These are phyloP conservation scores for Colostygia pectinataria DNA, from an alignment of 2,888 invertebrate genomes.

Conservation along the genomic window DNA sequence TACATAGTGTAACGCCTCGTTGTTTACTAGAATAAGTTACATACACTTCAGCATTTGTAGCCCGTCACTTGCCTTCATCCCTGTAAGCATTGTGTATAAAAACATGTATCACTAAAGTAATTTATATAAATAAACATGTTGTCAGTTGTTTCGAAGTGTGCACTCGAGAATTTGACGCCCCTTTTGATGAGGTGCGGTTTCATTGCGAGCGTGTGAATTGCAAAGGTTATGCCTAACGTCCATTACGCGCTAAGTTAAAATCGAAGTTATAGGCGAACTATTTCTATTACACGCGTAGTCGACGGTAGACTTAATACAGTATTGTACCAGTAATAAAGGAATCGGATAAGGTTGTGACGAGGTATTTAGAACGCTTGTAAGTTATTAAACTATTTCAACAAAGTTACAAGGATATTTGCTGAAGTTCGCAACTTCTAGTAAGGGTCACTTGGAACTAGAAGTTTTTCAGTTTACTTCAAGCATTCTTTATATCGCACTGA, in stretches of 20 bases:
- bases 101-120: constrained; percentile 60
- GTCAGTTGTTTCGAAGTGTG: constrained; percentile 60
- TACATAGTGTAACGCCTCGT: constrained; percentile 72
- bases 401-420: too few relatives aligned
- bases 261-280: too few relatives aligned
- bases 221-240: constrained; percentile 9
- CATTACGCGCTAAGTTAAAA: too few relatives aligned
- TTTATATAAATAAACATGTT: constrained; percentile 48
- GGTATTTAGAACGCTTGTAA: not conserved
- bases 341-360: not conserved
- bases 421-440: too few relatives aligned
- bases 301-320: too few relatives aligned
- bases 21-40: constrained; percentile 70
- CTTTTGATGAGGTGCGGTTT: constrained; percentile 48
- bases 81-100: constrained; percentile 66
- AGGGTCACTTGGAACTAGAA: too few relatives aligned
- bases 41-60: constrained; percentile 62
- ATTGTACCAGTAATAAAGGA: not conserved
- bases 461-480: not conserved
- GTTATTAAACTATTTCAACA: not conserved
- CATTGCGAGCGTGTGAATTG: constrained; percentile 39
- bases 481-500: not conserved
- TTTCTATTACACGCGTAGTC: too few relatives aligned
- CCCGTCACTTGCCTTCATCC: constrained; percentile 71
- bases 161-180: constrained; percentile 66